Evolutionary conservation across 2,888 invertebrate genomes (phyloP).

Genomic region (Boloria euphrosyne): DNA sequence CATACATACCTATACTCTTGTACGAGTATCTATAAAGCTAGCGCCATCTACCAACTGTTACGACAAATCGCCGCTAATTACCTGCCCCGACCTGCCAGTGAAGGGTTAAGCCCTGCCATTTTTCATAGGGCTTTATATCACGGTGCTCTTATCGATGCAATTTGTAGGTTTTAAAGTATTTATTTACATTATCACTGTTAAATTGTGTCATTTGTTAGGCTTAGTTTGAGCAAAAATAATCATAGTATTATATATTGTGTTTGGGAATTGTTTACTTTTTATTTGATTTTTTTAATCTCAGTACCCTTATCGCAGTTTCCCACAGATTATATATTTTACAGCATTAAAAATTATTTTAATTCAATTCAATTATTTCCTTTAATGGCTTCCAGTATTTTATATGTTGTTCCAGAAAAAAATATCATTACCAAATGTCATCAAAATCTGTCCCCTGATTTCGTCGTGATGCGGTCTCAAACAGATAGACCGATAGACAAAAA

Average conservation of each 20-base stretch:
- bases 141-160: constrained; percentile 50
- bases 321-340: too few relatives aligned
- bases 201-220: constrained; percentile 39
- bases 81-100: constrained; percentile 44
- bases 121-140: constrained; percentile 48
- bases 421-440: too few relatives aligned
- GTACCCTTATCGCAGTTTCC: too few relatives aligned
- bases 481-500: too few relatives aligned
- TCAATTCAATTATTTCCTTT: too few relatives aligned
- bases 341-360: too few relatives aligned
- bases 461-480: too few relatives aligned
- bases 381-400: too few relatives aligned
- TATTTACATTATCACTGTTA: constrained; percentile 43
- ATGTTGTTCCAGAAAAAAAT: too few relatives aligned
- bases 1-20: neutral
- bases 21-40: constrained; percentile 1
- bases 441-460: too few relatives aligned
- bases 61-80: constrained; percentile 55
- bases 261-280: neutral
- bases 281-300: too few relatives aligned
- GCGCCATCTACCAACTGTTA: constrained; percentile 42
- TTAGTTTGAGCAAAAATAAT: constrained; percentile 17
- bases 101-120: constrained; percentile 62
- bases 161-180: constrained; percentile 54
- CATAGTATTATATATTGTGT: constrained; percentile 1